These are phyloP conservation scores for Lycaena phlaeas DNA, from an alignment of 2,888 invertebrate genomes.

Conservation along the genomic window DNA sequence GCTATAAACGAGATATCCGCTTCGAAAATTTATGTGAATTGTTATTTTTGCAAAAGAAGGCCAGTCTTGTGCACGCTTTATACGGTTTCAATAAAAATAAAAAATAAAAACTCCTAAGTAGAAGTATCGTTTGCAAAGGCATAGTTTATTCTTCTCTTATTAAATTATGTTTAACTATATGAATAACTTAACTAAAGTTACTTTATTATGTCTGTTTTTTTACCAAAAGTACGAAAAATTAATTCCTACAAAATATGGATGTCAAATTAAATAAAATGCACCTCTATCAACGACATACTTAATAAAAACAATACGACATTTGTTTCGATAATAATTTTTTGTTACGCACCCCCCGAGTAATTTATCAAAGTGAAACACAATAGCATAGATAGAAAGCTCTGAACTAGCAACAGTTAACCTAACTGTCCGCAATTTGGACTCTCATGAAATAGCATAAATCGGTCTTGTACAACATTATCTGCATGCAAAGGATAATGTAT, in stretches of 20 bases:
- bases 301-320: no score
- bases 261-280: no score
- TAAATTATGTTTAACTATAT: no score
- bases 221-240: no score
- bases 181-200: no score
- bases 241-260: no score
- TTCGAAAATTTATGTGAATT: conserved; percentile 49
- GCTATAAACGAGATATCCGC: conserved; percentile 51
- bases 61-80: conserved; percentile 1
- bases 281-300: no score
- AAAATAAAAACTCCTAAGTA: no score
- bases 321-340: no score
- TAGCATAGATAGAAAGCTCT: conserved; percentile 47
- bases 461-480: conserved; percentile 25
- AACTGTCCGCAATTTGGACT: conserved; percentile 58
- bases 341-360: conserved; percentile 14
- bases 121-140: no score
- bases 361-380: conserved; percentile 50
- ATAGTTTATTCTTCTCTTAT: no score
- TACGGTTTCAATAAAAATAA: background rate
- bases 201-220: no score
- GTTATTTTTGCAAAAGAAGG: conserved; percentile 36
- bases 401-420: conserved; percentile 55
- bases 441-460: conserved; percentile 55
- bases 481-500: conserved; percentile 8